A percentile compares a stretch with the other conserved stretches of the same genome.
Evolutionary conservation across 2,113 vertebrate species (phyloP).

Genomic region (Oncorhynchus keta): DNA sequence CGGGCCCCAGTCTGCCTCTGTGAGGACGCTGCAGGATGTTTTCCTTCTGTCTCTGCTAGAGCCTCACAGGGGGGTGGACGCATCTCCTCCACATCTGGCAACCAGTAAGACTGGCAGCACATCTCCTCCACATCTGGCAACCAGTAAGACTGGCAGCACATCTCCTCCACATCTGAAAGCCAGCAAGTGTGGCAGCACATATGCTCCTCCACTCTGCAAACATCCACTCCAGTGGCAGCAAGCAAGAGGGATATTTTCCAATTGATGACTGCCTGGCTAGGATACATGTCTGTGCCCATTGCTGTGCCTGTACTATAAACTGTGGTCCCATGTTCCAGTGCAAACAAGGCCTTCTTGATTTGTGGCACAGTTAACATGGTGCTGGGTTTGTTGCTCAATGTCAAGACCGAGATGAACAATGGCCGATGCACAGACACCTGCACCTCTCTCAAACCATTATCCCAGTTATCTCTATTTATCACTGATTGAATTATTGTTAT

Average conservation of each 20-base stretch:
- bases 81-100: no score
- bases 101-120: no score
- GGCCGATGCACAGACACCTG: not conserved
- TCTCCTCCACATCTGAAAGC: constrained; percentile 29
- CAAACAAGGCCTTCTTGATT: constrained; percentile 33
- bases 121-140: not conserved
- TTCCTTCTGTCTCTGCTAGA: not conserved
- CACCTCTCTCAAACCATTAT: not conserved
- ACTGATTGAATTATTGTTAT: no score
- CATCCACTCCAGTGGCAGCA: constrained; percentile 15
- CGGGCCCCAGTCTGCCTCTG: not conserved
- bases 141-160: constrained; percentile 45
- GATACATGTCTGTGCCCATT: not conserved
- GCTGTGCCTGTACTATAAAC: no score
- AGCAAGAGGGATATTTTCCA: constrained; percentile 44
- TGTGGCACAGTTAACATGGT: constrained; percentile 8
- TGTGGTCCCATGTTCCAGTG: constrained; percentile 19
- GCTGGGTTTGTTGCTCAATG: not conserved
- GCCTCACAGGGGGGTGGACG: not conserved
- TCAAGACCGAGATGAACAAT: not conserved
- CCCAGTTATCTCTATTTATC: no score
- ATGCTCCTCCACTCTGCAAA: constrained; percentile 40
- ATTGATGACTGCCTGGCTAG: constrained; percentile 43
- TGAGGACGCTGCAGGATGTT: not conserved
- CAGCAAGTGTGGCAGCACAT: constrained; percentile 47